Evolutionary conservation across 2,797 vertebrate genomes (phyloP).

Genomic region (Rhinophrynus dorsalis): DNA sequence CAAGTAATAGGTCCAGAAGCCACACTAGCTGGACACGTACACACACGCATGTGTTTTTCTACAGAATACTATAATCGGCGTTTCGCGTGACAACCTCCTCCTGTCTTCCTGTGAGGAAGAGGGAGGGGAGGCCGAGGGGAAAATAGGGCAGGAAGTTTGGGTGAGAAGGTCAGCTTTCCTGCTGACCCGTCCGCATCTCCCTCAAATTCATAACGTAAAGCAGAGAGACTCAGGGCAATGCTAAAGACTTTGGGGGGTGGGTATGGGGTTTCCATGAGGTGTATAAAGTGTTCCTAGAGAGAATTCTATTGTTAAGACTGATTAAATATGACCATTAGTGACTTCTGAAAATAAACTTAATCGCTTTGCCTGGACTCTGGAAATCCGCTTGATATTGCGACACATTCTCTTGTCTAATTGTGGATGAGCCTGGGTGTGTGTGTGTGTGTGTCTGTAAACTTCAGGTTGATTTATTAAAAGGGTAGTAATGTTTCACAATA

Average conservation of each 20-base stretch:
- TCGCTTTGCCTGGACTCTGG: too few species aligned
- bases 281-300: not conserved
- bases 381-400: not conserved
- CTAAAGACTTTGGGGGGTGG: not conserved
- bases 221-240: too few species aligned
- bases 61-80: conserved; percentile 37
- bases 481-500: too few species aligned
- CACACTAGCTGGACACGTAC: conserved; percentile 33
- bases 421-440: too few species aligned
- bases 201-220: not conserved
- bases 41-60: conserved; percentile 39
- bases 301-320: not conserved
- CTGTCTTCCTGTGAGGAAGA: conserved; percentile 45
- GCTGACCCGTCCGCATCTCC: conserved; percentile 22
- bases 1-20: too few species aligned
- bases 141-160: conserved; percentile 45
- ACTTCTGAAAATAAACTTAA: too few species aligned
- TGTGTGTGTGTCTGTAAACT: too few species aligned
- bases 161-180: conserved; percentile 44
- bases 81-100: conserved; percentile 41
- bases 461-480: too few species aligned
- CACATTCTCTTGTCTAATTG: not conserved
- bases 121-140: conserved; percentile 34
- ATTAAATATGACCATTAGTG: not conserved
- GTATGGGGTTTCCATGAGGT: not conserved